Base-by-base conservation (phyloP, 2,797 vertebrate genomes). In the Rachycentron canadum region DNA sequence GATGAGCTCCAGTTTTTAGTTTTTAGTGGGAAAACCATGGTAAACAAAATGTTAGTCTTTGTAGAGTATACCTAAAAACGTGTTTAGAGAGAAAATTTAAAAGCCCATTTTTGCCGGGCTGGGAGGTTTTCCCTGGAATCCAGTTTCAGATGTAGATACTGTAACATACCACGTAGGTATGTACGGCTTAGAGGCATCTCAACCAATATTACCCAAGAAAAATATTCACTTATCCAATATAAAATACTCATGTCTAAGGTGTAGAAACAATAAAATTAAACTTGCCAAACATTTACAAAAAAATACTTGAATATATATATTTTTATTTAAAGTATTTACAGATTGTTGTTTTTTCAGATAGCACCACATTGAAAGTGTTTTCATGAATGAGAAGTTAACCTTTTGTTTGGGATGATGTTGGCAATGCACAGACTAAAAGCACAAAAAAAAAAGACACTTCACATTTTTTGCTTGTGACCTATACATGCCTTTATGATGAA, bases 291-390 rank as follows among this genome's bases (percentile, higher is more conserved):
- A 83, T 81, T 85, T 86, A 63, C 82, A 83, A 75, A 71, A n/a
- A 76, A 75, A 78, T 85, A 81, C 34, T 88, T 81, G 77, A 92
- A 93, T 88, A 94, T 85, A 94, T 85, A 89, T 88, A 64, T 87
- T 91, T 95, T 96, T 96, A 96, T 95, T 96, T 91, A 91, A 94
- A 94, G 89, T 96, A 95, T 95, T 94, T 95, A 96, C 95, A 96
- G 86, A 83, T 90, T 70, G 56, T 62, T 73, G 28, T 81, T 63
- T 82, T 85, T 60, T 81, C 75, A 86, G 62, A 65, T 77, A 89
- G 93, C 92, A 93, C 92, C 94, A 94, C 90, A 85, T 81, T 81
- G 80, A 84, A 87, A 78, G 86, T 74, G 57, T 78, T 79, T 63
- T 57, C 43, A 88, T 86, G 84, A 50, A 88, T 90, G 75, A 89